These are phyloP conservation scores for Caprella mutica DNA, from an alignment of 2,888 invertebrate species.

Conservation along the genomic window DNA sequence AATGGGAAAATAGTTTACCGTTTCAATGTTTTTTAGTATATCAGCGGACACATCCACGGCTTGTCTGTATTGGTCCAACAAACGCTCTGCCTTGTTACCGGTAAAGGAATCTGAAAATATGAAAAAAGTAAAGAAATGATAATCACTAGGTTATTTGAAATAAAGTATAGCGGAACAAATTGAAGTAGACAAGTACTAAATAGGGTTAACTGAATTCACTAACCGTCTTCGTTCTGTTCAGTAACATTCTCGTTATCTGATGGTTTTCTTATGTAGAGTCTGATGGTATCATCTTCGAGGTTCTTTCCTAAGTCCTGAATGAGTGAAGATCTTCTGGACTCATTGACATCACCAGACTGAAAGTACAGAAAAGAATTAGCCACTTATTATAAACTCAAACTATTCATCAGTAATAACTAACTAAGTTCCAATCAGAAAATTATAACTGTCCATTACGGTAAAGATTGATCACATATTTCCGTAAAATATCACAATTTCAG, in stretches of 20 bases:
- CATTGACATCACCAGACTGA: slow-evolving; percentile 11
- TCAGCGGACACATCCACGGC: slow-evolving; percentile 33
- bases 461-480: too few species aligned
- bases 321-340: slow-evolving; percentile 24
- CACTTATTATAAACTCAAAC: too few species aligned
- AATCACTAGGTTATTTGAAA: too few species aligned
- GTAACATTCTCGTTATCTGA: slow-evolving; percentile 20
- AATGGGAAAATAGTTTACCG: slow-evolving; percentile 12
- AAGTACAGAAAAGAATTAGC: too few species aligned
- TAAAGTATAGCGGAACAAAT: too few species aligned
- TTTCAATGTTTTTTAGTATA: slow-evolving; percentile 31
- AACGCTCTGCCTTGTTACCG: slow-evolving; percentile 22
- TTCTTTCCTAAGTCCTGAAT: slow-evolving; percentile 26
- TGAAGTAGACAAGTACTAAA: too few species aligned
- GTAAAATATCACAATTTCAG: too few species aligned
- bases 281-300: slow-evolving; percentile 19
- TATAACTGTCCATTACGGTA: too few species aligned
- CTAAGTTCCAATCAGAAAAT: too few species aligned
- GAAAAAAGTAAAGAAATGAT: too few species aligned
- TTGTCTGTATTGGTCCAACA: slow-evolving; percentile 35
- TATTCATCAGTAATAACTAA: too few species aligned
- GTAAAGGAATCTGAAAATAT: background rate
- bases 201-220: too few species aligned
- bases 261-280: slow-evolving; percentile 26
- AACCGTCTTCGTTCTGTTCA: background rate